Evolutionary conservation across 2,113 vertebrate species (phyloP), one percentile per base, ranked within the genome.

Genomic region (Electrona antarctica): DNA sequence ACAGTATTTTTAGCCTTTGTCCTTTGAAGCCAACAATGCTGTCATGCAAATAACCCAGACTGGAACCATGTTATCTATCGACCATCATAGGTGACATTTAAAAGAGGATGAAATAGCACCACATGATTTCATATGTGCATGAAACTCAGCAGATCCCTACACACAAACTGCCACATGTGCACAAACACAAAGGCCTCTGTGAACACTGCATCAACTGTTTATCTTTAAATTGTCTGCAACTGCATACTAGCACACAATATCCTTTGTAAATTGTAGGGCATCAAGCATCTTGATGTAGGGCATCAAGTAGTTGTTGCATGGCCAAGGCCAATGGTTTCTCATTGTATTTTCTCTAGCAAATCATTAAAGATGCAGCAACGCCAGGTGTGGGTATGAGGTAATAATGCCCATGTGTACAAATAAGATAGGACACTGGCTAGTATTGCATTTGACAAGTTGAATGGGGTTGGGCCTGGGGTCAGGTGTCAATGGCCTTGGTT

Each of bases 81-180:
- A 80, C 71, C 79, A 87, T 89, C 84, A 71, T 77, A 64, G 77
- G 64, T 82, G 84, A 71, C 85, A 89, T 84, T 90, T 84, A 70
- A 70, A 81, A 49, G 74, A 70, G 70, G 83, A 63, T 77, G 78
- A 85, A 85, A 82, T 71, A 74, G 77, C 61, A 14, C 60, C 73
- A 64, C 79, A 64, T 77, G 73, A 83, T 87, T 88, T 84, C 64
- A 77, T 83, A 83, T 85, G 81, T 85, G 74, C 81, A 85, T 76
- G 81, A 76, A 74, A 77, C 88, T 81, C 70, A 68, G 74, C 69
- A 76, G 69, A 67, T 69, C 60, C 54, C 58, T 63, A 48, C 71
- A 69, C 70, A 71, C 68, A 68, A 67, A 76, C 55, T 62, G 74
- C 80, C 51, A 80, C 57, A 62, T 61, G 50, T 74, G 78, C 67